phyloP scores from a whole-genome alignment of 2,113 vertebrate species.

The Urocolius indicus region DNA sequence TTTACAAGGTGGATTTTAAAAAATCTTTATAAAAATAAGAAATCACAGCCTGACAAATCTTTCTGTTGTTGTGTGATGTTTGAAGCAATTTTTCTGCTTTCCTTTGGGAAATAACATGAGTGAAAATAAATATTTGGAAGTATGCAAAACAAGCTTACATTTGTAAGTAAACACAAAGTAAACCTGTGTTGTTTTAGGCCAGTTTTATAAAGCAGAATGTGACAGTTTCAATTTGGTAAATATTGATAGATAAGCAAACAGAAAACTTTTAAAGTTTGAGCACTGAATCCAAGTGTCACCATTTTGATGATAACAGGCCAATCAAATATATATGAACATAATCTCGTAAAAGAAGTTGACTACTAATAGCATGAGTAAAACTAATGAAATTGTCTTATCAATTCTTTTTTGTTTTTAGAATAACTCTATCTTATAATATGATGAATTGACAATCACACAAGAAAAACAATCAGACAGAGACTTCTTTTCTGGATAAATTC shows the following conservation, averaged over 20 bases:
- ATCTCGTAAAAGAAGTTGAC: background rate
- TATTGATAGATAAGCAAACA: background rate
- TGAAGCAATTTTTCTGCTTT: background rate
- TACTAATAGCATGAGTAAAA: conserved; percentile 12
- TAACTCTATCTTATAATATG: conserved; percentile 29
- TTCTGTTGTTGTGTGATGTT: background rate
- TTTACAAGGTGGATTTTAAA: background rate
- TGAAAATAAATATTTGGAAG: background rate
- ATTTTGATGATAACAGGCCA: background rate
- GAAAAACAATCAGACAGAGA: conserved; percentile 40
- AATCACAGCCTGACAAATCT: background rate
- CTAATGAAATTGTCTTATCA: conserved; percentile 9
- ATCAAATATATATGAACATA: background rate
- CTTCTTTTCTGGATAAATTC: conserved; percentile 60
- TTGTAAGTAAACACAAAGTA: background rate
- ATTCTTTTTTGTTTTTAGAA: conserved; percentile 26
- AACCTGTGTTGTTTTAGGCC: background rate
- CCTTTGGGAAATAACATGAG: background rate
- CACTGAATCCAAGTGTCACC: background rate
- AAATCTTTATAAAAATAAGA: background rate
- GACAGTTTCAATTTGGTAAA: background rate
- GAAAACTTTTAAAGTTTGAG: background rate
- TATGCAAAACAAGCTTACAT: background rate
- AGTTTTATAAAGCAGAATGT: background rate
- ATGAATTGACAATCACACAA: conserved; percentile 49